phyloP scores from a whole-genome alignment of 2,888 invertebrate species.

The Clistopyga incitator region DNA sequence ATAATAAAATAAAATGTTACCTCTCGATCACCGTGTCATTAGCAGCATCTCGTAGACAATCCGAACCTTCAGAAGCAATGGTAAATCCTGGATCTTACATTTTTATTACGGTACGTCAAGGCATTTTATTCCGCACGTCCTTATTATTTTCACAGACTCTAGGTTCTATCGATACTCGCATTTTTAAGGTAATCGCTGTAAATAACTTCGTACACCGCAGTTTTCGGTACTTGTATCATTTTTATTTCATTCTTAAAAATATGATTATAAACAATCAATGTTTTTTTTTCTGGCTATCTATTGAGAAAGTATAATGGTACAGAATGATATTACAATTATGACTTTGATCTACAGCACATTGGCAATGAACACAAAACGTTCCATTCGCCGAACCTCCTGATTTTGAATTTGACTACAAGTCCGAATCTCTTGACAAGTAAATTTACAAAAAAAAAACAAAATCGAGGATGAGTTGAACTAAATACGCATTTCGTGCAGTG shows the following conservation, averaged over 20 bases:
- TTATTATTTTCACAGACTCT: background rate
- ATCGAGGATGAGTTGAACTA: slow-evolving; percentile 22
- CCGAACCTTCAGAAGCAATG: slow-evolving; percentile 10
- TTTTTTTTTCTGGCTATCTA: slow-evolving; percentile 55
- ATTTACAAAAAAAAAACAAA: slow-evolving; percentile 35
- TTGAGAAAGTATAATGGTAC: slow-evolving; percentile 48
- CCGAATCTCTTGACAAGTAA: slow-evolving; percentile 34
- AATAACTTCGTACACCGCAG: slow-evolving; percentile 10
- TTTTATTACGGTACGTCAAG: background rate
- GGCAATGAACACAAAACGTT: slow-evolving; percentile 45
- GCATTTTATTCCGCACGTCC: background rate
- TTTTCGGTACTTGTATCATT: slow-evolving; percentile 60
- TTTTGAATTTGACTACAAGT: slow-evolving; percentile 32
- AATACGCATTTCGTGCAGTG: slow-evolving; percentile 42
- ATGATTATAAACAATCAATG: slow-evolving; percentile 56
- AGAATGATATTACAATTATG: slow-evolving; percentile 53
- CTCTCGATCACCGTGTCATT: slow-evolving; percentile 69
- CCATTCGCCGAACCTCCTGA: slow-evolving; percentile 21
- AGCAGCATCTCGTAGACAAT: slow-evolving; percentile 27
- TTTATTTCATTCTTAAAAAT: slow-evolving; percentile 62
- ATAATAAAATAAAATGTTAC: slow-evolving; percentile 79
- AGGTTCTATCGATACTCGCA: background rate
- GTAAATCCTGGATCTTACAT: background rate
- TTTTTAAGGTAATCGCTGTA: background rate
- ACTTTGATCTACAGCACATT: slow-evolving; percentile 45